Evolutionary conservation across 1,140 invertebrate species (phyloP), one percentile per base, ranked within the genome.

Genomic region (Pachyrhynchus sulphureomaculatus): DNA sequence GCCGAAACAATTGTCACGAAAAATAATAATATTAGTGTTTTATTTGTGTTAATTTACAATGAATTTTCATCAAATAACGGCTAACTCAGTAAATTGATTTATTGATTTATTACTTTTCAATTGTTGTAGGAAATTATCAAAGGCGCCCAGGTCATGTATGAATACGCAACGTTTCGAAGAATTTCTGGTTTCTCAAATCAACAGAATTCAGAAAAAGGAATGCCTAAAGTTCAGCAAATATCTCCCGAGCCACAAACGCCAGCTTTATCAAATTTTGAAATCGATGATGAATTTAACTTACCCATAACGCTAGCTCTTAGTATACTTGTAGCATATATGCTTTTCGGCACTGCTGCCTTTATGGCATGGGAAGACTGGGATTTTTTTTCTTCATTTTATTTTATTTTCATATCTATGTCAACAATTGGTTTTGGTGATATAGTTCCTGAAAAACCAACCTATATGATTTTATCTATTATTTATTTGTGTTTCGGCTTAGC

Each of bases 401-500:
- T 96, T 71, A 91, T 96, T 9, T 96, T 95, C 73, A 93, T 96
- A 65, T 95, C 92, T 0, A 91, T 96, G 85, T 92, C 92, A 0
- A 96, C 94, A 0, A 95, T 97, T 57, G 93, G 83, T 8, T 94
- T 96, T 68, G 95, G 95, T 36, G 95, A 97, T 78, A 84, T 89
- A 63, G 91, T 95, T 3, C 93, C 93, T 3, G 79, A 86, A 72
- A 87, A 95, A 80, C 92, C 93, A 9, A 85, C 93, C 72, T 95
- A 88, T 67, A 95, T 97, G 88, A 92, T 96, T 84, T 83, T 87
- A 47, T 93, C 93, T 12, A 96, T 96, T 66, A 83, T 96, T 17
- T 97, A 98, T 73, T 78, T 98, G 23, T 86, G 97, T 4, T 95
- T 98, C 69, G 96, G 96, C 41, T 79, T 98, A 47, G 91, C 96